phyloP scores from a whole-genome alignment of 1,140 invertebrate species.

The Bombus soroeensis region DNA sequence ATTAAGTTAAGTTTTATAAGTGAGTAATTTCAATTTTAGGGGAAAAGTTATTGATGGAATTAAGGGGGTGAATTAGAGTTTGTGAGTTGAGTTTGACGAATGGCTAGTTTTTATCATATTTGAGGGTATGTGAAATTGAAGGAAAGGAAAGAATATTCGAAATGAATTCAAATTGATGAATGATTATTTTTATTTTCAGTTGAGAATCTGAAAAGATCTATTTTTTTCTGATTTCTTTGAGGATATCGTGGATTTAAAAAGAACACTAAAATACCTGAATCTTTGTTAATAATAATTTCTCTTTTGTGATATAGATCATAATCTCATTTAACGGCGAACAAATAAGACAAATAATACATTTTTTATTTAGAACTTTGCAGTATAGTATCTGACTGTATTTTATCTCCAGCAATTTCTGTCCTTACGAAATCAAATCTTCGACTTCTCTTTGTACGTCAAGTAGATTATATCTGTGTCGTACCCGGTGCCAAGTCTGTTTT shows the following conservation, averaged over 20 bases:
- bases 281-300: not conserved
- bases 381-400: not conserved
- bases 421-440: not conserved
- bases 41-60: not conserved
- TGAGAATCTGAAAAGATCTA: too few species aligned
- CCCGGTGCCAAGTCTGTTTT: constrained; percentile 22
- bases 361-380: not conserved
- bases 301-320: too few species aligned
- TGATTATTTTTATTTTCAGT: too few species aligned
- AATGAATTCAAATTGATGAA: not conserved
- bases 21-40: not conserved
- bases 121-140: not conserved
- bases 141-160: too few species aligned
- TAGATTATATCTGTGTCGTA: not conserved
- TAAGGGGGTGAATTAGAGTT: not conserved
- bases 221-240: too few species aligned
- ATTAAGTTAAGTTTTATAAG: not conserved
- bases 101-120: not conserved
- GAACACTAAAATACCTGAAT: not conserved
- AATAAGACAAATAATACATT: not conserved
- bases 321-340: not conserved
- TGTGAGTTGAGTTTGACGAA: not conserved
- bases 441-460: not conserved
- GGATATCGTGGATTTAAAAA: not conserved
- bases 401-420: not conserved